Evolutionary conservation across 1,140 invertebrate genomes (phyloP), one percentile per base, ranked within the genome.

Genomic region (Melanaphis sacchari): DNA sequence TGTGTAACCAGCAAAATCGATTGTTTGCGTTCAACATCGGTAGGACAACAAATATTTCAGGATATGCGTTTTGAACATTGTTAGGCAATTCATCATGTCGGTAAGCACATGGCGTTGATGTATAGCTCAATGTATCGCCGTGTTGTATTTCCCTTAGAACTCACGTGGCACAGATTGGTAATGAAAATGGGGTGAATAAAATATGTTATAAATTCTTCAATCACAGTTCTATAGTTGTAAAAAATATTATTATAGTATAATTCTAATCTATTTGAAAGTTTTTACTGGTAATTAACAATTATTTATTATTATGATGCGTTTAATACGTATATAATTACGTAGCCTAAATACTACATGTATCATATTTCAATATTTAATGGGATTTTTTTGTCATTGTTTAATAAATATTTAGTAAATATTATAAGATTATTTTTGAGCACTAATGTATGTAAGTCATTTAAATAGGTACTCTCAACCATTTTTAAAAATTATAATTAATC

Each of bases 11-110:
- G 82, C 41, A 26, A 85, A 41, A 85, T 85, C 84, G 84, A 85
- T 85, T 85, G 82, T 88, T 88, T 36, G 41, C 31, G 15, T 87
- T 21, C 41, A 49, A 88, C 31, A 49, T 46, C 31, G 41, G 31
- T 36, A 46, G 15, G 31, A 88, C 46, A 36, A 46, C 31, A 22
- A 43, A 26, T 43, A 43, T 87, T 43, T n/a, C 31, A 24, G 40
- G 31, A 24, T 87, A 84, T 82, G 84, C 41, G 41, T 88, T 88
- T 31, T 43, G 84, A 85, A 40, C 41, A 31, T 43, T 43, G 40
- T 31, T 43, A 46, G 43, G 8, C 43, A 88, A 88, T 88, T 88
- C 26, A 88, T 88, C 85, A 88, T 88, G 85, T 88, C 41, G 84
- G 41, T n/a, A 88, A 88, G 41, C 43, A 46, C 9, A 46, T 46